Percentiles rank a stretch among this genome's conserved stretches.
phyloP scores from a whole-genome alignment of 92 coral and sea anemone genomes.

The Micromussa lordhowensis region DNA sequence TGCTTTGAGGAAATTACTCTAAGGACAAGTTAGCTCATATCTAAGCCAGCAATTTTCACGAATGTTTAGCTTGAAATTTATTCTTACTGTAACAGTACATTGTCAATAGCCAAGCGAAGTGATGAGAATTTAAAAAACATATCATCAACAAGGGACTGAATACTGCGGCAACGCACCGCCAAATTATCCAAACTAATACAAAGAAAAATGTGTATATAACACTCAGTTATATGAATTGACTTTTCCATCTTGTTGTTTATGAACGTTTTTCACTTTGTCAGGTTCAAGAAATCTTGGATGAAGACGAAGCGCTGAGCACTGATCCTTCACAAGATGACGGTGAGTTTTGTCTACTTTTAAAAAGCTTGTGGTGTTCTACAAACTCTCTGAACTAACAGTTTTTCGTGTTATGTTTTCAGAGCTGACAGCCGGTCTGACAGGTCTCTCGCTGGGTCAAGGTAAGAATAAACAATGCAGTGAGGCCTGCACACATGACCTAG shows the following conservation, averaged over 20 bases:
- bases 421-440: conserved; percentile 11
- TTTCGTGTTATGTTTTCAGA: conserved; percentile 7
- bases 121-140: background rate
- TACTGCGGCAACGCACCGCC: background rate
- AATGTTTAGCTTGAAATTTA: no score
- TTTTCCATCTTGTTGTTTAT: background rate
- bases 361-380: background rate
- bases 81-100: no score
- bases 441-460: conserved; percentile 38
- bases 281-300: conserved; percentile 82
- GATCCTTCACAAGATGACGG: conserved; percentile 33
- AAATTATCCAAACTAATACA: background rate
- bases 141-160: background rate
- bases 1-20: no score
- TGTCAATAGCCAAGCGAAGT: background rate
- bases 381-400: background rate
- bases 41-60: no score
- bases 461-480: no score
- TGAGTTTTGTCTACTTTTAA: background rate
- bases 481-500: no score
- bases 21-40: no score
- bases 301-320: conserved; percentile 59
- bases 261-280: conserved; percentile 4
- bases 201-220: background rate
- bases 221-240: background rate